Evolutionary conservation across 2,888 invertebrate genomes (phyloP), one percentile per base, ranked within the genome.

Genomic region (Mesorhabditis belari): DNA sequence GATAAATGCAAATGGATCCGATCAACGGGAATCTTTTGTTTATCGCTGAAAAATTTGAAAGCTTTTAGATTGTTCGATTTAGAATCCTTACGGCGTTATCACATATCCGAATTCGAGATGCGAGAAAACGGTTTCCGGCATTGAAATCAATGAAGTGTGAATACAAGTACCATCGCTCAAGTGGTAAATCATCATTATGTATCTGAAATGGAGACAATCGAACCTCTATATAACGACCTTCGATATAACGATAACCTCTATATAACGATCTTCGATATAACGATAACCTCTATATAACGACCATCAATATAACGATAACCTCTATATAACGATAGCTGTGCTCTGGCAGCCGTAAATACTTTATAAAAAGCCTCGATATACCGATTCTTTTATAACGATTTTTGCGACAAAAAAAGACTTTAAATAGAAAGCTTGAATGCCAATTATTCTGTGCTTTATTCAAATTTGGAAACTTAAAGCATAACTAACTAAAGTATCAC

Each of bases 151-250:
- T 1, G 89, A 89, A 0, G 90, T 85, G 61, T 87, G 86, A 66
- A 89, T 85, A 73, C 85, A 86, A 52, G 86, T 85, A 19, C 88
- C 88, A 78, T 90, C 87, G 49, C 87, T 86, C 57, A 90, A 83
- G 78, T 88, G 88, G 35, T 89, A 86, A 80, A 88, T 88, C 81
- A 89, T 88, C 81, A 89, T 88, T 3, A 87, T 88, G 81, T 77
- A 77, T 53, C 77, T 76, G 61, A 55, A 68, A 68, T 26, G 3
- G n/a, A 23, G 26, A n/a, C n/a, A 12, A 19, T 9, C 12, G n/a
- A 28, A 35, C 29, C 23, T 5, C 19, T 35, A 19, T 19, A 28
- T 23, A n/a, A 5, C 6, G 4, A 21, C n/a, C 19, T 27, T 29
- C 21, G 55, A n/a, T n/a, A n/a, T n/a, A n/a, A n/a, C n/a, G n/a